phyloP scores from a whole-genome alignment of 23 tunicate genomes.

The Ascidia mentula region DNA sequence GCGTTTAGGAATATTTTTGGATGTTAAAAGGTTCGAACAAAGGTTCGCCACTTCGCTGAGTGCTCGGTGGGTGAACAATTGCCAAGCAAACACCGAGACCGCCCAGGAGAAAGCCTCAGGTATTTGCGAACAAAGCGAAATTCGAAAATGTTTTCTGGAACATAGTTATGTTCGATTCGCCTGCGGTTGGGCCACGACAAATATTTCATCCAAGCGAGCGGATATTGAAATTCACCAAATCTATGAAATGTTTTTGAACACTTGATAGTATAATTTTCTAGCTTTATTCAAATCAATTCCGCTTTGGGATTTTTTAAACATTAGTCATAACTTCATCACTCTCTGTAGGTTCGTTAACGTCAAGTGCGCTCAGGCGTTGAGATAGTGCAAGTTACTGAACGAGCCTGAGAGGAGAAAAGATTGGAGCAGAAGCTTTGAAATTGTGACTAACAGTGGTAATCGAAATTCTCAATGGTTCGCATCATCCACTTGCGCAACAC shows the following conservation, averaged over 20 bases:
- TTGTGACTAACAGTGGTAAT: background rate
- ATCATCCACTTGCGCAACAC: background rate
- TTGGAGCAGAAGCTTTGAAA: background rate
- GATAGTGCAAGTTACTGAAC: background rate
- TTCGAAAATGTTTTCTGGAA: background rate
- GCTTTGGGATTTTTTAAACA: too few relatives aligned
- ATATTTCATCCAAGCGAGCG: too few relatives aligned
- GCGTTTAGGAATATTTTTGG: background rate
- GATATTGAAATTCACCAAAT: too few relatives aligned
- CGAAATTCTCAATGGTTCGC: background rate
- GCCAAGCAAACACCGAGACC: background rate
- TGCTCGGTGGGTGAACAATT: background rate
- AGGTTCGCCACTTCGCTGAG: background rate
- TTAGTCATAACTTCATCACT: too few relatives aligned
- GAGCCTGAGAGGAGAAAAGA: background rate
- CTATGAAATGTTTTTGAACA: too few relatives aligned
- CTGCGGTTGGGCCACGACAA: too few relatives aligned
- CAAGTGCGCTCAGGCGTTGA: too few relatives aligned
- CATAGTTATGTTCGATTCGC: too few relatives aligned
- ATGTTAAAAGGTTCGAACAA: background rate
- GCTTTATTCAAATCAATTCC: too few relatives aligned
- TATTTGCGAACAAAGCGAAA: background rate
- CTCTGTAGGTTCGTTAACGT: too few relatives aligned
- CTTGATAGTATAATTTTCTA: too few relatives aligned
- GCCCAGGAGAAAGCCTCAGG: background rate